Conservation (phyloP, 1,140 invertebrate genomes). For the Brachionus rubens region DNA sequence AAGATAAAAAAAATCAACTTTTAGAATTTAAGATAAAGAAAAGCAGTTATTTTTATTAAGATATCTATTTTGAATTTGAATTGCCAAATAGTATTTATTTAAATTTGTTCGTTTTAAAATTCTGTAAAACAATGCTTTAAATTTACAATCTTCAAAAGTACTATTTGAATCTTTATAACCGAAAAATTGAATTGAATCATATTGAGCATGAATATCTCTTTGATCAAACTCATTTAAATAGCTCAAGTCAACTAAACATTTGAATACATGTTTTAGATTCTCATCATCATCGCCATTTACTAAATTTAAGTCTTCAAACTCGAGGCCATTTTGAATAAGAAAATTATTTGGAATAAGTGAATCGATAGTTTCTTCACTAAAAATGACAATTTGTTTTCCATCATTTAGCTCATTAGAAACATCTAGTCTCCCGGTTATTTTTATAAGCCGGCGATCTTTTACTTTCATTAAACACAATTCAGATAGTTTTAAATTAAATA, state of each 20-base stretch:
- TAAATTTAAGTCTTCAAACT: neutral
- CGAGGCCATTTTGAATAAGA: neutral
- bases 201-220: neutral
- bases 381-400: constrained; percentile 24
- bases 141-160: constrained; percentile 2
- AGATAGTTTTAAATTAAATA: constrained; percentile 16
- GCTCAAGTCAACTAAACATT: constrained; percentile 29
- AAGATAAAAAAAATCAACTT: too few species aligned
- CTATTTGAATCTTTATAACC: constrained; percentile 38
- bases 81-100: constrained; percentile 19
- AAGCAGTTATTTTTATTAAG: constrained; percentile 9
- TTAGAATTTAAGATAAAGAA: too few species aligned
- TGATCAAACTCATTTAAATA: constrained; percentile 19
- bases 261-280: neutral
- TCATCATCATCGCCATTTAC: neutral
- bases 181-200: constrained; percentile 34
- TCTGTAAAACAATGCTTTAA: constrained; percentile 4
- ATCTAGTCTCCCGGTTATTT: constrained; percentile 3
- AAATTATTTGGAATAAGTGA: neutral
- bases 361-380: neutral
- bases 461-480: constrained; percentile 1
- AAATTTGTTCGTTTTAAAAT: constrained; percentile 15
- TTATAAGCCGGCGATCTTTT: neutral
- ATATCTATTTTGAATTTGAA: constrained; percentile 12
- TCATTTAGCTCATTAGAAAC: neutral